These are phyloP conservation scores for Cyphomyrus discorhynchus DNA, from an alignment of 2,113 vertebrate species.

Conservation along the genomic window DNA sequence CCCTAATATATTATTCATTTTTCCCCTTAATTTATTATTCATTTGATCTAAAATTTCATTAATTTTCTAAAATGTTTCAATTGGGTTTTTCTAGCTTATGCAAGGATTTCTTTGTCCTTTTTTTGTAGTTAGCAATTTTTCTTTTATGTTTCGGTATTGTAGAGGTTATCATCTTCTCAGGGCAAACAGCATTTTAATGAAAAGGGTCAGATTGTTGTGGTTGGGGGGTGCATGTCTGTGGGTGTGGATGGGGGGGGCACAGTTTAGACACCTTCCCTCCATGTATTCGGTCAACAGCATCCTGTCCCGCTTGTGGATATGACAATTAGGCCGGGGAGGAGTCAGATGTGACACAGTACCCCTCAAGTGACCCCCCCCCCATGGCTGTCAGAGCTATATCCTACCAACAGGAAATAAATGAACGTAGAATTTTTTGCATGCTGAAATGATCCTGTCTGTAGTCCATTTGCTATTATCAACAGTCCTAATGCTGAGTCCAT, in stretches of 20 bases:
- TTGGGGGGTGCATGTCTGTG: constrained; percentile 20
- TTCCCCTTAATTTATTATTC: constrained; percentile 68
- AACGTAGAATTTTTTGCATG: background rate
- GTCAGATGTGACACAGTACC: background rate
- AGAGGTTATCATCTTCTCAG: constrained; percentile 66
- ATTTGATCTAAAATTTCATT: constrained; percentile 77
- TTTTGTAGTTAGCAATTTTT: constrained; percentile 63
- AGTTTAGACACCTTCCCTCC: background rate
- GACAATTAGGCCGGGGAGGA: background rate
- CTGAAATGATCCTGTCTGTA: background rate
- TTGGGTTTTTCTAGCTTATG: constrained; percentile 56
- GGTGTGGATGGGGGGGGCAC: background rate
- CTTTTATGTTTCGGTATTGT: constrained; percentile 64
- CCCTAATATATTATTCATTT: constrained; percentile 70
- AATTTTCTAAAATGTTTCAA: constrained; percentile 77
- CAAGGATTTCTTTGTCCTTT: constrained; percentile 57
- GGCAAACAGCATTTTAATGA: constrained; percentile 66
- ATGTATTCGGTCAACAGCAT: background rate
- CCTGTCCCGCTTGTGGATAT: background rate
- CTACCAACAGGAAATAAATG: background rate
- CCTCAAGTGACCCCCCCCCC: background rate
- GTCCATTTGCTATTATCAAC: background rate
- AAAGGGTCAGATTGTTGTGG: constrained; percentile 58
- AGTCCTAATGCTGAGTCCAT: background rate
- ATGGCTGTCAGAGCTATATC: background rate